Percentiles rank a stretch among this genome's conserved stretches.
Evolutionary conservation across 2,797 vertebrate species (phyloP).

Genomic region (Lagodon rhomboides): DNA sequence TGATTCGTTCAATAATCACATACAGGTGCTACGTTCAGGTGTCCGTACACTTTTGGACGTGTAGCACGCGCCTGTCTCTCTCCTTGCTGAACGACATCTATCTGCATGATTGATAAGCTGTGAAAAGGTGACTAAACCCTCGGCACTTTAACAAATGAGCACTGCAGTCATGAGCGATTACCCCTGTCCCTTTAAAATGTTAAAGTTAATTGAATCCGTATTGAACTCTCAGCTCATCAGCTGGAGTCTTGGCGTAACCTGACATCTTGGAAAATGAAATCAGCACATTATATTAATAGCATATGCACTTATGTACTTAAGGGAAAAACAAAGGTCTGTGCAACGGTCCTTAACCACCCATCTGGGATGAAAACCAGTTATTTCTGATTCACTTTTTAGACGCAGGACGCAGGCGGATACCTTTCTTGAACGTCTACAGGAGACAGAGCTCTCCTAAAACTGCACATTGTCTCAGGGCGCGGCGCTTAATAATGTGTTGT

Average conservation of each 20-base stretch:
- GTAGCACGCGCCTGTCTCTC: neutral
- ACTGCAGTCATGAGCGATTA: constrained; percentile 13
- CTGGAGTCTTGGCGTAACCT: constrained; percentile 4
- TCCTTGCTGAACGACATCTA: neutral
- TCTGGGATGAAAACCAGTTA: constrained; percentile 3
- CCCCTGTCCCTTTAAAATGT: constrained; percentile 9
- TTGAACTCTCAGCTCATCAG: constrained; percentile 27
- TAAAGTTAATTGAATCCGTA: constrained; percentile 23
- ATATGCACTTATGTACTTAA: constrained; percentile 36
- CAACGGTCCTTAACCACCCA: constrained; percentile 4
- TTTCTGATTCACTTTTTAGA: constrained; percentile 16
- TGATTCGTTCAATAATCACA: constrained; percentile 12
- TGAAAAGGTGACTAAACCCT: constrained; percentile 5
- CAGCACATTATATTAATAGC: constrained; percentile 33
- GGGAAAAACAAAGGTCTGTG: neutral
- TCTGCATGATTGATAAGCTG: constrained; percentile 8
- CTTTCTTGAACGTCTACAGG: constrained; percentile 7
- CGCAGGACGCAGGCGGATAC: neutral
- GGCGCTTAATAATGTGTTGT: constrained; percentile 28
- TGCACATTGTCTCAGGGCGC: constrained; percentile 19
- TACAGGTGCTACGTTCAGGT: neutral
- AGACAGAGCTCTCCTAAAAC: constrained; percentile 1
- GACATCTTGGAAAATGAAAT: constrained; percentile 34
- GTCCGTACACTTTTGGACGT: neutral
- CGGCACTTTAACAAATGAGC: constrained; percentile 7